A percentile compares a stretch with the other conserved stretches of the same genome.
These are phyloP conservation scores for Pegea sp. DNA, from an alignment of 23 tunicate genomes.

Conservation along the genomic window DNA sequence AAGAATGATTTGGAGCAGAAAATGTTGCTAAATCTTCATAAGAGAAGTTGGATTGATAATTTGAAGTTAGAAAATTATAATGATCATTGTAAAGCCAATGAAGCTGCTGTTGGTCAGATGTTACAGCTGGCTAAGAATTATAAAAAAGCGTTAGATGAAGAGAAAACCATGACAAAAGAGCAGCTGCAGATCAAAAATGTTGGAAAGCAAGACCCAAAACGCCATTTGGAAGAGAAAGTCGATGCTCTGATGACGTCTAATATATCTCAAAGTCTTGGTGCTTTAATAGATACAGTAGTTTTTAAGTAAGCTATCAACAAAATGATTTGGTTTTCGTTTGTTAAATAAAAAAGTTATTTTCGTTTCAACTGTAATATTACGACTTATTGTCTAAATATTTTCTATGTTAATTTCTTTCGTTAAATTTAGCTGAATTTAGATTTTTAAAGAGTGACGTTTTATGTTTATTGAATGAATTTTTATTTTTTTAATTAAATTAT, in stretches of 20 bases:
- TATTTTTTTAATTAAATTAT: too few relatives aligned
- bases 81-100: constrained; percentile 75
- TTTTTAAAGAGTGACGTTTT: too few relatives aligned
- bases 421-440: too few relatives aligned
- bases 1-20: constrained; percentile 96
- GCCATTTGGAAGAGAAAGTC: constrained; percentile 91
- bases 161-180: constrained; percentile 81
- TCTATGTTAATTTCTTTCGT: too few relatives aligned
- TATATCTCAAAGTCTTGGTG: constrained; percentile 76
- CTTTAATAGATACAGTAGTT: constrained; percentile 82
- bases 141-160: constrained; percentile 91
- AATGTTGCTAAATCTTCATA: constrained; percentile 91
- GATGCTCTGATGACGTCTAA: constrained; percentile 72
- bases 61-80: constrained; percentile 62
- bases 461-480: too few relatives aligned
- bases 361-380: too few relatives aligned
- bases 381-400: too few relatives aligned
- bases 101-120: constrained; percentile 52
- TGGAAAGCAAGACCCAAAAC: constrained; percentile 94
- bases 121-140: constrained; percentile 75
- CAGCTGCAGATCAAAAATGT: constrained; percentile 78
- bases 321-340: too few relatives aligned
- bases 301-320: too few relatives aligned
- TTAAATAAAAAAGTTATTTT: too few relatives aligned
- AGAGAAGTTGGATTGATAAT: constrained; percentile 89